Evolutionary conservation across 2,797 vertebrate species (phyloP).

Genomic region (Arctocebus calabarensis): DNA sequence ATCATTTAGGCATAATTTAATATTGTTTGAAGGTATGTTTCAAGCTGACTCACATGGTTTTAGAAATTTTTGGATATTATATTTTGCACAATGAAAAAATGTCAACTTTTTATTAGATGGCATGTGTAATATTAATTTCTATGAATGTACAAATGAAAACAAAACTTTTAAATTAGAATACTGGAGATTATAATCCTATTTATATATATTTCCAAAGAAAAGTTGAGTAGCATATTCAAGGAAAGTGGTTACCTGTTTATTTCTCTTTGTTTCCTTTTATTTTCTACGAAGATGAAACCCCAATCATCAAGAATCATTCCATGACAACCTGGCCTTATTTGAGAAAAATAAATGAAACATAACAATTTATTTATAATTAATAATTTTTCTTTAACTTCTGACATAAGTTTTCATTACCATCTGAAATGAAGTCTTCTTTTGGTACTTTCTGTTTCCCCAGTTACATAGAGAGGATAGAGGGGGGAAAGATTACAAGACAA

Average conservation of each 20-base stretch:
- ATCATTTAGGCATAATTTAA: not conserved
- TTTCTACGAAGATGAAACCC: not conserved
- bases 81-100: not conserved
- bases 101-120: not conserved
- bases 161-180: not conserved
- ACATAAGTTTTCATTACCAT: not conserved
- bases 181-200: not conserved
- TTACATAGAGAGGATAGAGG: not conserved
- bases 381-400: not conserved
- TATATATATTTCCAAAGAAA: not conserved
- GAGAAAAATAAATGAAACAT: not conserved
- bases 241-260: not conserved
- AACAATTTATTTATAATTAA: not conserved
- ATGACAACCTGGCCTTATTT: not conserved
- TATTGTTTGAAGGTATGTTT: not conserved
- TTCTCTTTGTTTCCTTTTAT: not conserved
- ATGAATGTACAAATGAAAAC: not conserved
- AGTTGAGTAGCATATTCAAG: not conserved
- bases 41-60: not conserved
- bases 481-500: not conserved
- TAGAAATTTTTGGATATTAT: not conserved
- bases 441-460: not conserved
- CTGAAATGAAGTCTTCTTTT: not conserved
- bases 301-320: not conserved
- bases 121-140: not conserved